A percentile compares a stretch with the other conserved stretches of the same genome.
Evolutionary conservation across 2,888 invertebrate species (phyloP).

Genomic region (Lycaena phlaeas): DNA sequence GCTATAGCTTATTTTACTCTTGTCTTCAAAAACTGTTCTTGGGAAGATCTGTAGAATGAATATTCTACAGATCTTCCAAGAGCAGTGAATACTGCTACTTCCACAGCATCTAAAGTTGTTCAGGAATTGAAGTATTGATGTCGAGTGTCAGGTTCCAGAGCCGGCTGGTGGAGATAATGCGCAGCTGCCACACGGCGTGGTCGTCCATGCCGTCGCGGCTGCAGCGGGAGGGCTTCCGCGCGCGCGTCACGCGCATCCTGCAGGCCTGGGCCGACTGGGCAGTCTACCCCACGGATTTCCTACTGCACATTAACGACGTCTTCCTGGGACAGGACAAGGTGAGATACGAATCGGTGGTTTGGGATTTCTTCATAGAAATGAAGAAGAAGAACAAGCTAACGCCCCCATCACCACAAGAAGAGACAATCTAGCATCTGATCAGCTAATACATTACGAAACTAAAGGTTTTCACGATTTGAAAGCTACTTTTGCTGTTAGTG

Average conservation of each 20-base stretch:
- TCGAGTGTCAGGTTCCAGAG: conserved; percentile 82
- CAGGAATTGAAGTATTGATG: background rate
- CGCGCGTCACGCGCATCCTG: conserved; percentile 89
- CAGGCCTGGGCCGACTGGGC: conserved; percentile 99
- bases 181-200: conserved; percentile 81
- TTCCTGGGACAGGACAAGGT: conserved; percentile 83
- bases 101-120: too few relatives aligned
- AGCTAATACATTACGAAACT: too few relatives aligned
- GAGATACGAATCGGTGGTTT: too few relatives aligned
- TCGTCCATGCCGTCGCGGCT: conserved; percentile 81
- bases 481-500: too few relatives aligned
- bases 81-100: too few relatives aligned
- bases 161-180: conserved; percentile 70
- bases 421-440: too few relatives aligned
- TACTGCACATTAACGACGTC: conserved; percentile 88
- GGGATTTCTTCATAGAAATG: too few relatives aligned
- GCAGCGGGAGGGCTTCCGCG: conserved; percentile 97
- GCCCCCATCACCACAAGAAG: too few relatives aligned
- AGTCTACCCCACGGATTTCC: conserved; percentile 93
- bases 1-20: background rate
- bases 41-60: too few relatives aligned
- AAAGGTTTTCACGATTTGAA: too few relatives aligned
- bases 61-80: too few relatives aligned
- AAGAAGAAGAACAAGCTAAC: too few relatives aligned
- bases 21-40: background rate